Evolutionary conservation across 2,888 invertebrate species (phyloP), one percentile per base, ranked within the genome.

Genomic region (Pelosia muscerda): DNA sequence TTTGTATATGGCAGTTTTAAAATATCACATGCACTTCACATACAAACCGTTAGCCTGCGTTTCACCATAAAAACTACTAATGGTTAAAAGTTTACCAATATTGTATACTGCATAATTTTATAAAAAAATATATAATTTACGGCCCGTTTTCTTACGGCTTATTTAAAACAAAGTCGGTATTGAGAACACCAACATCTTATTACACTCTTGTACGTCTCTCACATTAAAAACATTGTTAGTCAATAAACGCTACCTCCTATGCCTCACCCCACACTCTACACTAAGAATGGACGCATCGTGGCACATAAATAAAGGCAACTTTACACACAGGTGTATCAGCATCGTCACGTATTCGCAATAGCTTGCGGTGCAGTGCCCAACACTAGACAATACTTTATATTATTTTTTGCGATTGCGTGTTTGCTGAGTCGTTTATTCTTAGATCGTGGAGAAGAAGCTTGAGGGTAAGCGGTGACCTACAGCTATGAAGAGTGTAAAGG

Each of bases 291-390:
- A 81, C 81, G 84, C 84, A 83, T 84, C 87, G 84, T 85, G 86
- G 77, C 76, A 89, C 87, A 91, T 90, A 88, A 89, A 89, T 88
- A 90, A 90, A 86, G 84, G 85, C 85, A 86, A 85, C 87, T 78
- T 84, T 84, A 88, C 86, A 87, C 87, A 88, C 90, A 90, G 88
- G 90, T 90, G 90, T 86, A 90, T 86, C 84, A 85, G 83, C 87
- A 84, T 85, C 84, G 77, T 82, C 84, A 84, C 84, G 82, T 84
- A 76, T 72, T 66, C 38, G 66, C 60, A 59, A 65, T 71, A 73
- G 61, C 65, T 65, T 66, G 71, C 75, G 74, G 77, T 63, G 70
- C 68, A 63, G 61, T 69, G 62, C 65, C 69, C 72, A 57, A 73
- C 64, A 54, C 66, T 59, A 60, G 13, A 31, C 60, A 53, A 26